A percentile compares a stretch with the other conserved stretches of the same genome.
Evolutionary conservation across 2,113 vertebrate species (phyloP).

Genomic region (Charina bottae): DNA sequence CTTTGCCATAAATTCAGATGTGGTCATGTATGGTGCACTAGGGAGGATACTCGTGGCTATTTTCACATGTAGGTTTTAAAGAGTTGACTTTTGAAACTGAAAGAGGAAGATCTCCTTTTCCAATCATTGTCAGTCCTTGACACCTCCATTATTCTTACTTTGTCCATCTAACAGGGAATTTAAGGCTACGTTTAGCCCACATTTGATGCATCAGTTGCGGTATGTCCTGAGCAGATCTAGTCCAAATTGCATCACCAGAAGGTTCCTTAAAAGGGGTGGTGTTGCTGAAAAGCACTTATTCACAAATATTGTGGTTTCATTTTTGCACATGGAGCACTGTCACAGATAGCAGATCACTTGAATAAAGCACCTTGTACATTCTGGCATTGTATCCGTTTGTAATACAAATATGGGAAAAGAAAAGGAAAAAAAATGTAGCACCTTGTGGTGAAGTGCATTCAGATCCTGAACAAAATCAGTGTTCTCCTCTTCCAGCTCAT

Average conservation of each 20-base stretch:
- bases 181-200: not conserved
- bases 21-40: not conserved
- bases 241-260: not conserved
- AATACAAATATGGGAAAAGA: not conserved
- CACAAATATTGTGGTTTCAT: not conserved
- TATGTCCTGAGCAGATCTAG: not conserved
- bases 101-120: not conserved
- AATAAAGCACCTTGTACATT: not conserved
- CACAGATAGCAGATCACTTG: not conserved
- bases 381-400: not conserved
- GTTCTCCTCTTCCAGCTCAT: conserved; percentile 80
- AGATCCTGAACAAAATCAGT: conserved; percentile 74
- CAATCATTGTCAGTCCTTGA: not conserved
- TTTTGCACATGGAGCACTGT: not conserved
- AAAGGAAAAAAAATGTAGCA: conserved; percentile 32
- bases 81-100: not conserved
- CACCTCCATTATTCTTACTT: not conserved
- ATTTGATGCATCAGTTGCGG: not conserved
- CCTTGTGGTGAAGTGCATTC: conserved; percentile 78
- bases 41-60: not conserved
- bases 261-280: not conserved
- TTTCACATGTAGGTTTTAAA: not conserved
- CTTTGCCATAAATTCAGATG: not conserved
- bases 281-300: not conserved
- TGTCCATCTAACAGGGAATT: not conserved